Evolutionary conservation across 2,113 vertebrate genomes (phyloP).

Genomic region (Zosterops japonicus): DNA sequence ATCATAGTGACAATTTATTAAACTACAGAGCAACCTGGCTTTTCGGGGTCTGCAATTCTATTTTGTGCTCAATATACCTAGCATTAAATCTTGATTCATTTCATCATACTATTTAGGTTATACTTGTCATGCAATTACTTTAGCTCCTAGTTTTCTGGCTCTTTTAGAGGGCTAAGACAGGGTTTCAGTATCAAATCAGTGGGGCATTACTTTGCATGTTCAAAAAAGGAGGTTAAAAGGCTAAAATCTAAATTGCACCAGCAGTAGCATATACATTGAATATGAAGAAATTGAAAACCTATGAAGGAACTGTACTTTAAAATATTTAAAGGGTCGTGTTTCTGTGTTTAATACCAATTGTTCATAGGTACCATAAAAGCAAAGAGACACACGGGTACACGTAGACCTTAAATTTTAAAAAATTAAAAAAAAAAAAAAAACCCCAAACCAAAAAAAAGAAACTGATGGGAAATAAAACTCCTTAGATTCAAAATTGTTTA

Average conservation of each 20-base stretch:
- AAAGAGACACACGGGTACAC: conserved; percentile 42
- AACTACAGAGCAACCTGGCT: conserved; percentile 99
- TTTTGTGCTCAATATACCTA: conserved; percentile 80
- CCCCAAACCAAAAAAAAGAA: conserved; percentile 14
- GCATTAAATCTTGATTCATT: conserved; percentile 83
- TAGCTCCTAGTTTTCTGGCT: conserved; percentile 76
- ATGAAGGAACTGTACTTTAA: conserved; percentile 53
- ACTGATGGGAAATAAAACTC: conserved; percentile 96
- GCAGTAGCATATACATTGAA: conserved; percentile 64
- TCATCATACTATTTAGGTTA: conserved; percentile 81
- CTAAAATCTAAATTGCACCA: conserved; percentile 61
- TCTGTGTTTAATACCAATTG: conserved; percentile 58
- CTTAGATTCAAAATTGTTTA: conserved; percentile 97
- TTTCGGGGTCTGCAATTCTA: conserved; percentile 94
- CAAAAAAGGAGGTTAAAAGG: conserved; percentile 63
- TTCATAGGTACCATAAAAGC: conserved; percentile 51
- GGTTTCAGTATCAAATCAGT: conserved; percentile 88
- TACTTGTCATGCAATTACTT: conserved; percentile 95
- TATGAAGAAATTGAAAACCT: conserved; percentile 61
- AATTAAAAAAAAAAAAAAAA: not conserved
- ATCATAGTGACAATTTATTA: conserved; percentile 99
- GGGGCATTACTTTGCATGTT: conserved; percentile 91
- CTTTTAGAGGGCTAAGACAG: conserved; percentile 75
- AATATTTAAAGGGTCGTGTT: conserved; percentile 38
- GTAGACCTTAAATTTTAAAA: conserved; percentile 47